Conservation (phyloP, 1,140 invertebrate species). For the Archegozetes longisetosus region DNA sequence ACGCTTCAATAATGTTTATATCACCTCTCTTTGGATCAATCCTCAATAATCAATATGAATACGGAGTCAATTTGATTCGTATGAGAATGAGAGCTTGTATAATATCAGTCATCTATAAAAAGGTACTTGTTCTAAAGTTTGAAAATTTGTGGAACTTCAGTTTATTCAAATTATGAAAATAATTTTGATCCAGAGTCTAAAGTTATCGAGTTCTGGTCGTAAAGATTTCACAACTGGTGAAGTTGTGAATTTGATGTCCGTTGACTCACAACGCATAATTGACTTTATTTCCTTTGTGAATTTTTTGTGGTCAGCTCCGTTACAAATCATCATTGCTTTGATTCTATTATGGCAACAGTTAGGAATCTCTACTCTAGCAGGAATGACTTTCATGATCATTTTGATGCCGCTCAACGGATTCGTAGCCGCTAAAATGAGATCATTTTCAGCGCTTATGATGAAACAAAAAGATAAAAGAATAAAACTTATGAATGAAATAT, state of each 20-base stretch:
- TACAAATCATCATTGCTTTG: conserved; percentile 26
- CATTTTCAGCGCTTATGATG: conserved; percentile 32
- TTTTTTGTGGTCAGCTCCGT: conserved; percentile 22
- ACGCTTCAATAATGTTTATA: conserved; percentile 12
- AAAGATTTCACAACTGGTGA: conserved; percentile 19
- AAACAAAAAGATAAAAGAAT: conserved; percentile 31
- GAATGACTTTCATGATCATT: conserved; percentile 35
- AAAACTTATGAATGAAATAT: conserved; percentile 32
- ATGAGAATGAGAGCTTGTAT: conserved; percentile 14
- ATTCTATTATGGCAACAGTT: conserved; percentile 28
- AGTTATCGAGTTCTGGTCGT: conserved; percentile 16
- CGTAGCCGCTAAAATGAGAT: conserved; percentile 56
- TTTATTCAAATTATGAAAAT: not conserved
- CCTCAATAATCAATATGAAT: conserved; percentile 16
- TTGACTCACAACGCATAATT: conserved; percentile 12
- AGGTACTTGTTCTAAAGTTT: not conserved
- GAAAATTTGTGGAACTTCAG: not conserved
- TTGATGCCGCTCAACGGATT: conserved; percentile 75
- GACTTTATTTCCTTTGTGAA: conserved; percentile 17
- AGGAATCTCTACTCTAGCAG: conserved; percentile 27
- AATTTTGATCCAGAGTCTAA: conserved; percentile 9
- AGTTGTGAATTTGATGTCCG: conserved; percentile 21
- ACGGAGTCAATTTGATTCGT: conserved; percentile 4
- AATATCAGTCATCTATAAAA: conserved; percentile 16
- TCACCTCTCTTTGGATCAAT: conserved; percentile 12